Evolutionary conservation across 2,888 invertebrate genomes (phyloP), one percentile per base, ranked within the genome.

Genomic region (Sminthurides aquaticus): DNA sequence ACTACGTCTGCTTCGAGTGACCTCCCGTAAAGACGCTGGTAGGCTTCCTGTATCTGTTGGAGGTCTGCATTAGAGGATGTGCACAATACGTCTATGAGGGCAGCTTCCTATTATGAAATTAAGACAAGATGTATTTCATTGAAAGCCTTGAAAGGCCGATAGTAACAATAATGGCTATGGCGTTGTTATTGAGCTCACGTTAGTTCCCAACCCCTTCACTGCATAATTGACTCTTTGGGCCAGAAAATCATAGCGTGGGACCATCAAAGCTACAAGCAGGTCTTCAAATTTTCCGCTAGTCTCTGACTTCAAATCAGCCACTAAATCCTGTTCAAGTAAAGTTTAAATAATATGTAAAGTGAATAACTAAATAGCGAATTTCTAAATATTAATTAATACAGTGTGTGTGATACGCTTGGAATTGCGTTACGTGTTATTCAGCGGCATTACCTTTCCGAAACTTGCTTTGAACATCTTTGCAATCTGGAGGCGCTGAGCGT

Each of bases 391-490:
- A 0, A 29, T 1, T 25, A n/a, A n/a, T n/a, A n/a, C n/a, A n/a
- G n/a, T n/a, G n/a, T n/a, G n/a, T n/a, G n/a, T n/a, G n/a, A n/a
- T n/a, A n/a, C n/a, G n/a, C n/a, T n/a, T n/a, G n/a, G n/a, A n/a
- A n/a, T n/a, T n/a, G n/a, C n/a, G n/a, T n/a, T n/a, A n/a, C n/a
- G n/a, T n/a, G n/a, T n/a, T n/a, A n/a, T n/a, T n/a, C n/a, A n/a
- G n/a, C n/a, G n/a, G n/a, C n/a, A n/a, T n/a, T 80, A 88, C 90
- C 83, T 90, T 90, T 78, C 93, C 94, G 79, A 88, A 93, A 76
- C 90, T 80, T 2, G 90, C 87, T 81, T 94, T 93, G 82, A 89
- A 94, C 76, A 87, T 86, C 27, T 84, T 82, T 27, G 87, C 85
- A 74, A 94, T 90, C 76, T 91, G 86, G 73, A 91, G 83, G 66